Conservation (phyloP, 2,113 vertebrate genomes). For the Trogon surrucura region DNA sequence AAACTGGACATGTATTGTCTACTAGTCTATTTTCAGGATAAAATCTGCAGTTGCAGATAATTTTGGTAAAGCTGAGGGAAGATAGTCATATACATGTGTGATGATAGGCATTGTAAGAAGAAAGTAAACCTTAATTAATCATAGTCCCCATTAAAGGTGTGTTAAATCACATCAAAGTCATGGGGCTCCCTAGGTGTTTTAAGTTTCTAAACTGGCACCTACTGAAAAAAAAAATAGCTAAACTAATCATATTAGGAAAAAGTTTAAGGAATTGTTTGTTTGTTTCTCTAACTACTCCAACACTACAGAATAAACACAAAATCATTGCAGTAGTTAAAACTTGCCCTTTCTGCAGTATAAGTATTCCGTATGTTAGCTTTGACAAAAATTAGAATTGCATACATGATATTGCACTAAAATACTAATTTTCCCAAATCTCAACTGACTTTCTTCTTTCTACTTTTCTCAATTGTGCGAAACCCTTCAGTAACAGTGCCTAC, state of each 20-base stretch:
- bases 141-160: not conserved
- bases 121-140: not conserved
- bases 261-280: not conserved
- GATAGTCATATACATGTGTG: not conserved
- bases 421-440: not conserved
- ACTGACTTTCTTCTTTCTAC: not conserved
- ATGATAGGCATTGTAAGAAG: not conserved
- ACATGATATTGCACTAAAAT: not conserved
- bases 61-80: not conserved
- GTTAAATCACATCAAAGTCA: not conserved
- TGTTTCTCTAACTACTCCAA: not conserved
- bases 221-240: not conserved
- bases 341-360: not conserved
- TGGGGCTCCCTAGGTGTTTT: not conserved
- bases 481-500: not conserved
- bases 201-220: not conserved
- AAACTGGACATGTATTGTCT: not conserved
- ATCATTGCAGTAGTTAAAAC: not conserved
- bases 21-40: not conserved
- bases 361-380: not conserved
- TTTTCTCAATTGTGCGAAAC: not conserved
- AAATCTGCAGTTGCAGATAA: not conserved
- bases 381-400: not conserved
- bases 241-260: not conserved
- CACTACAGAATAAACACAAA: not conserved